phyloP scores from a whole-genome alignment of 2,888 invertebrate genomes.

The Kuschelorhynchus macadamiae region DNA sequence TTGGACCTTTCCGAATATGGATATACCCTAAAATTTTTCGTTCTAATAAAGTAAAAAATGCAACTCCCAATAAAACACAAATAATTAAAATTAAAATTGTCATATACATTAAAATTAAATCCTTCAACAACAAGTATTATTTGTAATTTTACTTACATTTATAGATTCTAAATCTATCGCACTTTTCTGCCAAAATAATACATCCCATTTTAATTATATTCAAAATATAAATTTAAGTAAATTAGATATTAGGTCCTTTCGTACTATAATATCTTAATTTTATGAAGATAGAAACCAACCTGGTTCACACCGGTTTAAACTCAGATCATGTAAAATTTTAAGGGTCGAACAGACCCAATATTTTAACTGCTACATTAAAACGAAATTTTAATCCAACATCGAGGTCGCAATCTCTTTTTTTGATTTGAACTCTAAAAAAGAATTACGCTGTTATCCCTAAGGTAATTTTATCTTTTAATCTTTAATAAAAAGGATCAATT shows the following conservation, averaged over 20 bases:
- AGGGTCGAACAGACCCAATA: constrained; percentile 86
- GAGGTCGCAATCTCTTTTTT: constrained; percentile 84
- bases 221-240: constrained; percentile 62
- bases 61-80: constrained; percentile 76
- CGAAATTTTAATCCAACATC: constrained; percentile 88
- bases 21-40: constrained; percentile 81
- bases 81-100: constrained; percentile 72
- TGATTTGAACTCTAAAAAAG: constrained; percentile 82
- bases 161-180: constrained; percentile 74
- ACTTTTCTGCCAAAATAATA: constrained; percentile 72
- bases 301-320: constrained; percentile 89
- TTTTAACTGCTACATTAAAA: constrained; percentile 77
- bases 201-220: constrained; percentile 53
- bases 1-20: constrained; percentile 82
- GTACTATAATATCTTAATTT: constrained; percentile 76
- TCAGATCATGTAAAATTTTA: constrained; percentile 90
- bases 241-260: constrained; percentile 80
- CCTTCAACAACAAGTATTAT: too few relatives aligned
- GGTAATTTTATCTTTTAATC: constrained; percentile 82
- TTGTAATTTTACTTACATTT: constrained; percentile 68
- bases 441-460: constrained; percentile 90
- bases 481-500: constrained; percentile 73
- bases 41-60: constrained; percentile 81
- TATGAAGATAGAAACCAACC: constrained; percentile 88
- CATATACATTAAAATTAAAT: constrained; percentile 30